A percentile compares a stretch with the other conserved stretches of the same genome.
Conservation (phyloP, 1,140 invertebrate species). For the Brachionus paranguensis region DNA sequence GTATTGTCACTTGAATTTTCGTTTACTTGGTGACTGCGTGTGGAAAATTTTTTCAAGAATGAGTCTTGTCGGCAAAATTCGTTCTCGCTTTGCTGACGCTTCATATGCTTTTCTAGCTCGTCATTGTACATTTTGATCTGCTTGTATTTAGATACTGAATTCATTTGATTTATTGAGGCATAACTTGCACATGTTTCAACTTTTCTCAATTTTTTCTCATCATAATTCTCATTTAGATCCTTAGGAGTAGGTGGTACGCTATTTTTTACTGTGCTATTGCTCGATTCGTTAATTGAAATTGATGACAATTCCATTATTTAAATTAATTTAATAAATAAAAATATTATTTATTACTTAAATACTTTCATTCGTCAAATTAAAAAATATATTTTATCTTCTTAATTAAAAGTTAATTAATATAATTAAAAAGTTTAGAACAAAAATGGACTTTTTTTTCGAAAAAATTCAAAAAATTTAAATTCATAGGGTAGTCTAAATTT, state of each 20-base stretch:
- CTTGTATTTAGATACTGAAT: background rate
- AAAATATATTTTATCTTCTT: background rate
- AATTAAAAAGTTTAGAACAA: background rate
- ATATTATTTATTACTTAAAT: background rate
- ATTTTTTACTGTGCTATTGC: background rate
- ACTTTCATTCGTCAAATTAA: background rate
- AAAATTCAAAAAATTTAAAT: too few relatives aligned
- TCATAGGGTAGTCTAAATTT: background rate
- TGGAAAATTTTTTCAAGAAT: constrained; percentile 86
- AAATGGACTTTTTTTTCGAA: too few relatives aligned
- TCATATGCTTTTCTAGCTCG: background rate
- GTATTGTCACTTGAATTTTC: background rate
- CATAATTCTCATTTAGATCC: background rate
- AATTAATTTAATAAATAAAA: background rate
- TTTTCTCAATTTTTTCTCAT: background rate
- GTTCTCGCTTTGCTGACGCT: constrained; percentile 1
- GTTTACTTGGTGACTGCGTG: constrained; percentile 62
- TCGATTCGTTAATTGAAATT: background rate
- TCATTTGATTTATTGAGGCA: background rate
- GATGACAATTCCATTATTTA: background rate
- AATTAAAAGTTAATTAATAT: background rate
- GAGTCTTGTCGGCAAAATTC: constrained; percentile 70
- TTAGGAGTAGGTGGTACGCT: background rate
- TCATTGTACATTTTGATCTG: constrained; percentile 18
- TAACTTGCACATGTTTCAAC: background rate